A percentile compares a stretch with the other conserved stretches of the same genome.
Evolutionary conservation across 2,888 invertebrate species (phyloP).

Genomic region (Perizoma affinitatum): DNA sequence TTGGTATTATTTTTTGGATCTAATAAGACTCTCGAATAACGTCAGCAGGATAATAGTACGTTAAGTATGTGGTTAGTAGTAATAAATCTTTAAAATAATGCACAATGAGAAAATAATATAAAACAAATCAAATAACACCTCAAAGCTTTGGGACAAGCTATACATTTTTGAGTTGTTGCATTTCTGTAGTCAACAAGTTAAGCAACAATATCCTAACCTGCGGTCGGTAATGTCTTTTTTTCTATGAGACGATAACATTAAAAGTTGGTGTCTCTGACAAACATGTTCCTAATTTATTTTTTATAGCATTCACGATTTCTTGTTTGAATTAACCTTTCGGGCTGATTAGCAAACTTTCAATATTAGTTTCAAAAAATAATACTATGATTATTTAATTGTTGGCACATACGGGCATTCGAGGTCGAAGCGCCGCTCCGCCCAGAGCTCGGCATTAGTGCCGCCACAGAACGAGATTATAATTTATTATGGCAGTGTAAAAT

Average conservation of each 20-base stretch:
- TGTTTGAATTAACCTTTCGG: conserved; percentile 1
- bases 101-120: background rate
- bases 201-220: background rate
- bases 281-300: conserved; percentile 1
- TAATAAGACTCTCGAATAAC: too few species aligned
- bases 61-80: too few species aligned
- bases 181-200: background rate
- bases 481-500: conserved; percentile 14
- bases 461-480: conserved; percentile 8
- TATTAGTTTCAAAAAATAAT: background rate
- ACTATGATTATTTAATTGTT: conserved; percentile 3
- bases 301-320: background rate
- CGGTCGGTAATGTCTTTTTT: background rate
- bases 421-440: conserved; percentile 21
- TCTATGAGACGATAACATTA: background rate
- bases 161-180: background rate
- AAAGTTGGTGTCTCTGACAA: background rate
- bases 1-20: too few species aligned
- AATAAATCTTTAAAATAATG: too few species aligned
- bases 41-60: too few species aligned
- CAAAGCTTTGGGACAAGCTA: too few species aligned
- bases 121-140: background rate
- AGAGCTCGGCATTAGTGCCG: conserved; percentile 17
- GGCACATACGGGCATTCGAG: conserved; percentile 15
- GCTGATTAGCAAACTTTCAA: too few species aligned